These are phyloP conservation scores for Pseudochromis fuscus DNA, from an alignment of 2,797 vertebrate species.

Conservation along the genomic window DNA sequence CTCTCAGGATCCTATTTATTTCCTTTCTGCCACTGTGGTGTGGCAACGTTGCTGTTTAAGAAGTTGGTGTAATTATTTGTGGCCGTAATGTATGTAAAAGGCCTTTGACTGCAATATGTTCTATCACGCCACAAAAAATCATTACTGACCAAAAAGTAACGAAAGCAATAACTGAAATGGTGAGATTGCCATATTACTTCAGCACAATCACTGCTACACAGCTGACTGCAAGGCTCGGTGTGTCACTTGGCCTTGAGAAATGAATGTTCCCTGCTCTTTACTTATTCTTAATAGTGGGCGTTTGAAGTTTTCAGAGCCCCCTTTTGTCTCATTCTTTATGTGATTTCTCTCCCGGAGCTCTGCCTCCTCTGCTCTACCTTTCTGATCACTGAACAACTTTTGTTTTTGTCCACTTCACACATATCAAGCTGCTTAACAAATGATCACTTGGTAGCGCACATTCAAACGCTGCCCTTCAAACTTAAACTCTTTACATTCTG, in stretches of 20 bases:
- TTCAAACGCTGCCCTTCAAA: constrained; percentile 43
- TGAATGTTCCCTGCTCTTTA: constrained; percentile 60
- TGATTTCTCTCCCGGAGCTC: constrained; percentile 26
- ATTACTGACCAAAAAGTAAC: constrained; percentile 79
- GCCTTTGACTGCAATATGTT: constrained; percentile 78
- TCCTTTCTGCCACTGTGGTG: constrained; percentile 70
- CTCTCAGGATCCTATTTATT: constrained; percentile 85
- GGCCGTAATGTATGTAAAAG: constrained; percentile 60
- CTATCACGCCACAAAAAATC: constrained; percentile 58
- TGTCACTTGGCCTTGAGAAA: constrained; percentile 53
- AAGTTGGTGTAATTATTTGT: constrained; percentile 61
- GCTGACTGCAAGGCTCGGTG: constrained; percentile 45
- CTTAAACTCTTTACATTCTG: constrained; percentile 8
- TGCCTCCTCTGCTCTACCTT: constrained; percentile 27
- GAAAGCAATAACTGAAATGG: constrained; percentile 77
- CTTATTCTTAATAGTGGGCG: constrained; percentile 8
- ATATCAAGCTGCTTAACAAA: constrained; percentile 63
- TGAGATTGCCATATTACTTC: constrained; percentile 63
- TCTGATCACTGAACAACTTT: constrained; percentile 28
- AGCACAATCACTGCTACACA: constrained; percentile 80
- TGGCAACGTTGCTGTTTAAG: constrained; percentile 59
- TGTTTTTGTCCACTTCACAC: constrained; percentile 49
- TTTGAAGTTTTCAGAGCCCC: constrained; percentile 20
- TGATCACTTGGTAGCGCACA: constrained; percentile 29
- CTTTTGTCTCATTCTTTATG: constrained; percentile 24